phyloP scores from a whole-genome alignment of 2,113 vertebrate genomes.

The Zapus hudsonius region DNA sequence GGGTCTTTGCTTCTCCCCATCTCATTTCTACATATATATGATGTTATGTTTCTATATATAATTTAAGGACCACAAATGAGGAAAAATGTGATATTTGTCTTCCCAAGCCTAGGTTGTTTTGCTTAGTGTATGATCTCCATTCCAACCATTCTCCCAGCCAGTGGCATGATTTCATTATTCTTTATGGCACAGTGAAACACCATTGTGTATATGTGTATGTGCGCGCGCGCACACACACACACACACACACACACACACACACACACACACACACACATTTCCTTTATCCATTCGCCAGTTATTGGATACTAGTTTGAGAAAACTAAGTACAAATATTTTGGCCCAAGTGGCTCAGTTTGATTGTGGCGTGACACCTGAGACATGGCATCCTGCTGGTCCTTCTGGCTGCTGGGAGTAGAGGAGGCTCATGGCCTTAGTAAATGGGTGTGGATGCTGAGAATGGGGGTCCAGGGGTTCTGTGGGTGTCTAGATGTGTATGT shows the following conservation, averaged over 20 bases:
- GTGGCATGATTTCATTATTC: not conserved
- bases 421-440: too few species aligned
- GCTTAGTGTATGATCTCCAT: not conserved
- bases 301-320: not conserved
- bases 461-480: too few species aligned
- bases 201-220: not conserved
- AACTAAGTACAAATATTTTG: not conserved
- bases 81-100: not conserved
- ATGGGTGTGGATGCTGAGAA: too few species aligned
- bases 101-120: not conserved
- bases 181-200: not conserved
- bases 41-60: not conserved
- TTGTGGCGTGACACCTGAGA: too few species aligned
- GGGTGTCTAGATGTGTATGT: too few species aligned
- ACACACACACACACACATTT: too few species aligned
- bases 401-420: too few species aligned
- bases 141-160: not conserved
- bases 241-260: too few species aligned
- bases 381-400: not conserved
- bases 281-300: not conserved
- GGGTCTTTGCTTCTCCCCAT: not conserved
- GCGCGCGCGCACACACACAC: too few species aligned
- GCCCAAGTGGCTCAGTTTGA: not conserved
- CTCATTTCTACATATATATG: too few species aligned
- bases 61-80: not conserved